Evolutionary conservation across 2,113 vertebrate genomes (phyloP).

Genomic region (Typhlomys cinereus): DNA sequence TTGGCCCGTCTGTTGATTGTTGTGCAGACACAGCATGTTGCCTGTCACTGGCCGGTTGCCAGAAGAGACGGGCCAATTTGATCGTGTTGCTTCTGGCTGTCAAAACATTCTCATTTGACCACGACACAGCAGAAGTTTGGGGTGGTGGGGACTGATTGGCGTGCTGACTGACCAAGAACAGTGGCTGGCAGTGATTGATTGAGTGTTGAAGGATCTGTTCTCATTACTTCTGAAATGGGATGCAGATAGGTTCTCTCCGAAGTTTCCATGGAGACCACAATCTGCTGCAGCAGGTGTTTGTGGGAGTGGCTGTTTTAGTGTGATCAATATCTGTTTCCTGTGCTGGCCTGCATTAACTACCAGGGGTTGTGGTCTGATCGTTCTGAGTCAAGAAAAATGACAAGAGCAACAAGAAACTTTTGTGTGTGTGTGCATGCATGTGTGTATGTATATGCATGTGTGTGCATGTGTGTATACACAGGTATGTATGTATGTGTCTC

Average conservation of each 20-base stretch:
- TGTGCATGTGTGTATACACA: not conserved
- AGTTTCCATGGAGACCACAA: conserved; percentile 85
- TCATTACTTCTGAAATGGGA: conserved; percentile 87
- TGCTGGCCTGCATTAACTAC: conserved; percentile 49
- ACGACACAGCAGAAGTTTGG: conserved; percentile 57
- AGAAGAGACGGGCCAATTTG: conserved; percentile 18
- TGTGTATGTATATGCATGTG: too few species aligned
- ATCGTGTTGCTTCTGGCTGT: conserved; percentile 66
- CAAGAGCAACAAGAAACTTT: not conserved
- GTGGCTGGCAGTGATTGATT: conserved; percentile 88
- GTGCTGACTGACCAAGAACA: conserved; percentile 87
- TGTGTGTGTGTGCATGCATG: not conserved
- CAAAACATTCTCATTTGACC: conserved; percentile 56
- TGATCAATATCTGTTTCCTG: conserved; percentile 73
- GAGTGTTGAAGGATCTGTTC: conserved; percentile 83
- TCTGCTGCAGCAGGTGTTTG: conserved; percentile 63
- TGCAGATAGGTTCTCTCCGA: conserved; percentile 84
- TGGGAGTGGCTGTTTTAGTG: conserved; percentile 48
- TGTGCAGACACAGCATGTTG: not conserved
- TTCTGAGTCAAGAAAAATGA: too few species aligned
- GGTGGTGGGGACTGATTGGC: conserved; percentile 81
- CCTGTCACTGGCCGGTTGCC: conserved; percentile 39
- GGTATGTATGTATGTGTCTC: not conserved
- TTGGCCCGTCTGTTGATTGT: not conserved
- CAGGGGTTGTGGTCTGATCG: conserved; percentile 29